Base-by-base conservation (phyloP, 2,113 vertebrate genomes). In the Ictalurus punctatus region DNA sequence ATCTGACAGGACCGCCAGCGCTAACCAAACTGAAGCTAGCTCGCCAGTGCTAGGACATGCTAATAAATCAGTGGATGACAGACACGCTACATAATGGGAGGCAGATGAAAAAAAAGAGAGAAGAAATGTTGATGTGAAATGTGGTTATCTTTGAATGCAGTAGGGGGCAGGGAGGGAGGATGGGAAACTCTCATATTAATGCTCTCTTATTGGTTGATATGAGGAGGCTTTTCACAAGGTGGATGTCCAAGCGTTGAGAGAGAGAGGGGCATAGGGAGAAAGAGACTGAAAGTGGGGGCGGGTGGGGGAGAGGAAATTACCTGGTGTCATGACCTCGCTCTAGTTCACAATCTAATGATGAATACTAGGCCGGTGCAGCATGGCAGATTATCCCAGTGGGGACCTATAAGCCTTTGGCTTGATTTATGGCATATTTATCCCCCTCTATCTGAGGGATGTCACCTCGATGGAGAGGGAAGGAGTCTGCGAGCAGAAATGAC, bases 371-470 rank as follows among this genome's bases (percentile, higher is more conserved):
- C 94, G 92, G 96, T 93, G 94, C 95, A 95, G 95, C 95, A 94
- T 93, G 93, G 95, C 92, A 96, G 96, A 97, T 97, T 95, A 96
- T 94, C 96, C 96, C 96, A 95, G 93, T 90, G 95, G 95, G 95
- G 96, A 94, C 96, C 95, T 95, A 93, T 93, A 94, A 96, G 96
- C 90, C 95, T 89, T 91, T 85, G 94, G 96, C 96, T 79, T 97
- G 96, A 97, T 97, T 96, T 95, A 97, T 97, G 96, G 97, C 97
- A 96, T 96, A 96, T 98, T 97, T 97, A 97, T 97, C 96, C 96
- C 95, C 93, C 94, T 94, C 95, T 96, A 96, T 97, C 96, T 96
- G 95, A 96, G 95, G 95, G 95, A 96, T 96, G 97, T 97, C 97
- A 96, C 94, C 94, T 84, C 89, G 80, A 71, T 89, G 88, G 88